Evolutionary conservation across 2,113 vertebrate genomes (phyloP), one percentile per base, ranked within the genome.

Genomic region (Callipepla californica): DNA sequence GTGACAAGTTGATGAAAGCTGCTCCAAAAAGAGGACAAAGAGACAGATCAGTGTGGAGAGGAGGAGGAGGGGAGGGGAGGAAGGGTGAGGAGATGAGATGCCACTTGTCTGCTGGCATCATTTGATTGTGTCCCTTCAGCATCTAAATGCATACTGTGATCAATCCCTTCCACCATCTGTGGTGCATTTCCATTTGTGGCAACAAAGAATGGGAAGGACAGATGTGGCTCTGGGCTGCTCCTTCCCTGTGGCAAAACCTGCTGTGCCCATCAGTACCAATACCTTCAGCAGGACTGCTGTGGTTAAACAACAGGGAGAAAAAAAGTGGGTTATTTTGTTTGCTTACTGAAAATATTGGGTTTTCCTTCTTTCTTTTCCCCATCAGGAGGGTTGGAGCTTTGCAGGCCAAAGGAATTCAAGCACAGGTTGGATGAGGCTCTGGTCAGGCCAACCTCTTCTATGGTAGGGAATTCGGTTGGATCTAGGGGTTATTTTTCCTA

Each of bases 1-100:
- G n/a, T 96, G 96, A 97, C 96, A 95, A 84, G 28, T 40, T 38
- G 94, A 95, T 93, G 97, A 97, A 87, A 93, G 95, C 62, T 8
- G 51, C 83, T 84, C 66, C 3, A 30, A 73, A 61, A 73, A 22
- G 69, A 87, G 80, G 65, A 19, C 5, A 19, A 89, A 76, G 87
- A 48, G 88, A 85, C 18, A 79, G 76, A 85, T 88, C 72, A 0
- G 1, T 38, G 69, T 4, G 2, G 30, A 9, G 9, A 13, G 70
- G 69, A 44, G 59, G 44, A 13, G 62, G 45, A 58, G 58, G 58
- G 77, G 66, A 65, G 61, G 22, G 42, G 76, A 36, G 59, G 84
- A 86, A 80, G 82, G 14, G 61, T 76, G 38, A 85, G 72, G 48
- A 0, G 25, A 13, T 1, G 69, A 88, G 78, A 40, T 85, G 83